These are phyloP conservation scores for Siniperca undulata DNA, from an alignment of 2,797 vertebrate species.

Conservation along the genomic window DNA sequence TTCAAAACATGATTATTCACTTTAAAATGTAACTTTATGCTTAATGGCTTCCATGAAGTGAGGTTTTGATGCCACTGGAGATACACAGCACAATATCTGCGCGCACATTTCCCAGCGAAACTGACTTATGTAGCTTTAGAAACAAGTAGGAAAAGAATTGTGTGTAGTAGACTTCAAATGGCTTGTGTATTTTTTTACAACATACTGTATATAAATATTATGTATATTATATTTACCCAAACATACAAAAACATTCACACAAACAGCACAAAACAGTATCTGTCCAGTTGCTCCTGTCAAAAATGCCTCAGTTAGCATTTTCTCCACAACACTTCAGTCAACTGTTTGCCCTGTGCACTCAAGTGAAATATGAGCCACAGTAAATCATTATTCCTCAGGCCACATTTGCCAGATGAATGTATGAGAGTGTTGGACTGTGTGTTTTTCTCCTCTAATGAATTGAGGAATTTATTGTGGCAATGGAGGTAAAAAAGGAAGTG, in stretches of 20 bases:
- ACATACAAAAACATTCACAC: conserved; percentile 65
- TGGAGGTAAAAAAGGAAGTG: conserved; percentile 77
- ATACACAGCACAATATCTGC: conserved; percentile 37
- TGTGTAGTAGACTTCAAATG: conserved; percentile 8
- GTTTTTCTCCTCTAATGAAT: conserved; percentile 89
- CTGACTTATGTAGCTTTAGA: background rate
- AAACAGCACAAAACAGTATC: conserved; percentile 79
- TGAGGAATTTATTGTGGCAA: conserved; percentile 87
- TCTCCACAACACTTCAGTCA: conserved; percentile 85
- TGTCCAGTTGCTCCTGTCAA: conserved; percentile 79
- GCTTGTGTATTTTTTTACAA: conserved; percentile 44
- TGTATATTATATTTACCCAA: conserved; percentile 59
- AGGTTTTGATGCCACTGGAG: conserved; percentile 34
- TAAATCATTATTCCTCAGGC: conserved; percentile 89
- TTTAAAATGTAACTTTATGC: conserved; percentile 69
- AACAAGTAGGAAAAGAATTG: conserved; percentile 13
- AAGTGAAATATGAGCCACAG: conserved; percentile 89
- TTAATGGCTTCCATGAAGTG: conserved; percentile 61
- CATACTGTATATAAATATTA: conserved; percentile 48
- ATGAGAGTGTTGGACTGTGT: conserved; percentile 84
- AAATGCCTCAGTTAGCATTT: conserved; percentile 87
- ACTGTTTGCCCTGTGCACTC: conserved; percentile 87
- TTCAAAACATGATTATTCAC: conserved; percentile 80
- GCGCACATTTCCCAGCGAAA: conserved; percentile 4
- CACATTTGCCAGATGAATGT: conserved; percentile 89